A percentile compares a stretch with the other conserved stretches of the same genome.
phyloP scores from a whole-genome alignment of 2,888 invertebrate genomes.

The Eupithecia subumbrata region DNA sequence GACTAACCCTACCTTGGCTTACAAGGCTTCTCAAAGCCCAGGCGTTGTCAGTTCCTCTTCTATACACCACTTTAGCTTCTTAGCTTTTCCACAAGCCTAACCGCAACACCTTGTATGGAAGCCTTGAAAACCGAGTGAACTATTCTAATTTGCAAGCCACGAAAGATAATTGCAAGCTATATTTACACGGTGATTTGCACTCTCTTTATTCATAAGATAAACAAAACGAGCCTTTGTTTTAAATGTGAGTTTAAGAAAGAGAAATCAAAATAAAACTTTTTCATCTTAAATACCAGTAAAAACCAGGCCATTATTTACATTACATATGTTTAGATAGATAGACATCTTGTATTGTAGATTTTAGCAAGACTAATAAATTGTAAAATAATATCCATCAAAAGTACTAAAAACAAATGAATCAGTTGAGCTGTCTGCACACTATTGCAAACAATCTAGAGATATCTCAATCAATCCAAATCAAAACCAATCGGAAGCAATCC shows the following conservation, averaged over 20 bases:
- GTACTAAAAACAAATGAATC: not conserved
- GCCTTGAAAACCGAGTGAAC: conserved; percentile 51
- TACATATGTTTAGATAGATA: not conserved
- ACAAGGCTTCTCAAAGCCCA: not conserved
- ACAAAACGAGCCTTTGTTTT: conserved; percentile 32
- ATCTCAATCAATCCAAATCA: not conserved
- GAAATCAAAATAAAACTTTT: conserved; percentile 15
- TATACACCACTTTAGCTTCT: not conserved
- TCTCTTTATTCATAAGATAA: conserved; percentile 16
- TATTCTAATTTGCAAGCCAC: conserved; percentile 36
- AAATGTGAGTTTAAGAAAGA: conserved; percentile 11
- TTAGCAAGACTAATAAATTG: too few species aligned
- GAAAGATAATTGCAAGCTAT: conserved; percentile 27
- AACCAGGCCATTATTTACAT: not conserved
- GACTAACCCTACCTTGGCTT: not conserved
- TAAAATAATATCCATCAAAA: too few species aligned
- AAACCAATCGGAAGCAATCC: not conserved
- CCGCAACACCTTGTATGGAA: conserved; percentile 65
- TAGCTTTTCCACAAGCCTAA: conserved; percentile 43
- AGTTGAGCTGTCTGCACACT: not conserved
- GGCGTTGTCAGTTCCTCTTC: conserved; percentile 15
- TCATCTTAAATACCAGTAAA: not conserved
- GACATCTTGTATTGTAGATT: too few species aligned
- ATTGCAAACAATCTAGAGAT: not conserved
- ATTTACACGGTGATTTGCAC: conserved; percentile 34